phyloP scores from a whole-genome alignment of 2,797 vertebrate species.

The Myiotriccus ornatus region DNA sequence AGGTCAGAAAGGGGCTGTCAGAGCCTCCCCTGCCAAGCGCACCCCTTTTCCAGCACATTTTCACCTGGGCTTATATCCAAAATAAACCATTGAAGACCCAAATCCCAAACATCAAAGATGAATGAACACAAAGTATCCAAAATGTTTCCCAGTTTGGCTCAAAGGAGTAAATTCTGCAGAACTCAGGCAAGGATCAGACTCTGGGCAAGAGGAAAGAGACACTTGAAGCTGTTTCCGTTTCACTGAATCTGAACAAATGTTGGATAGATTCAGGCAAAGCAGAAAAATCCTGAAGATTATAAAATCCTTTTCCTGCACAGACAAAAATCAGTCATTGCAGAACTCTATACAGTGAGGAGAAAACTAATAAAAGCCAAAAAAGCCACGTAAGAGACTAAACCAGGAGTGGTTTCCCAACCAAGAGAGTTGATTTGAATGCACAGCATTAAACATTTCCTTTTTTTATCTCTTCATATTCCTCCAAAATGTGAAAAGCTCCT shows the following conservation, averaged over 20 bases:
- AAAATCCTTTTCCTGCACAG: neutral
- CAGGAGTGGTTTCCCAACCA: neutral
- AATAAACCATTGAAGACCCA: neutral
- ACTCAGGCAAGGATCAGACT: neutral
- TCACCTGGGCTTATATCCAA: conserved; percentile 11
- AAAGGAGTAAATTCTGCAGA: neutral
- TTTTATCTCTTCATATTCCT: neutral
- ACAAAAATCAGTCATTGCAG: conserved; percentile 20
- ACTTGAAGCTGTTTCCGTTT: conserved; percentile 3
- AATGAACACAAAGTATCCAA: neutral
- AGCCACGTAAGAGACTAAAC: neutral
- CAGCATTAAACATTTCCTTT: neutral
- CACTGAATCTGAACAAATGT: neutral
- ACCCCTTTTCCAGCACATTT: conserved; percentile 46
- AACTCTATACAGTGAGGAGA: neutral
- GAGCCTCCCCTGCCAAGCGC: conserved; percentile 6
- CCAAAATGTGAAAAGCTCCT: neutral
- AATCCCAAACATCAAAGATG: conserved; percentile 17
- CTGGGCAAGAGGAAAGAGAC: conserved; percentile 8
- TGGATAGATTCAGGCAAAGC: neutral
- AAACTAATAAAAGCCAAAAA: conserved; percentile 17
- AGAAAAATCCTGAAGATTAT: neutral
- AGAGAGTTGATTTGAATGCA: neutral
- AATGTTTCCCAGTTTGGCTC: conserved; percentile 34
- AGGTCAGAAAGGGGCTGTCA: conserved; percentile 1